Percentiles rank a stretch among this genome's conserved stretches.
Conservation (phyloP, 2,888 invertebrate genomes). For the Hydrotaea diabolus region DNA sequence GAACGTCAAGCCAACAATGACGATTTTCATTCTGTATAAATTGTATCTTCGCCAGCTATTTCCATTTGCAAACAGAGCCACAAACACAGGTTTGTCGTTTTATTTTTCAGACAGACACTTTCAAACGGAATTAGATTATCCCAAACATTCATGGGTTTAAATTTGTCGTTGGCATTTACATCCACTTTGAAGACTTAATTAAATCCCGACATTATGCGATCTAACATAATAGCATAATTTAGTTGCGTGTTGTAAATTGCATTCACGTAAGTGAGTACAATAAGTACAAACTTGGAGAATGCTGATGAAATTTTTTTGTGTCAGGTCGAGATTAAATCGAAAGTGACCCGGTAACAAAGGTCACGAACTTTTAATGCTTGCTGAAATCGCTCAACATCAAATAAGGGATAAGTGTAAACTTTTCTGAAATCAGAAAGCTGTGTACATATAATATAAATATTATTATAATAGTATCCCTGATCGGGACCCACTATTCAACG, state of each 20-base stretch:
- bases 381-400: too few relatives aligned
- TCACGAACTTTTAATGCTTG: too few relatives aligned
- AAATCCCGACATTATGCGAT: slow-evolving; percentile 42
- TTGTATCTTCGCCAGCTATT: background rate
- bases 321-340: too few relatives aligned
- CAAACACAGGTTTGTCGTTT: background rate
- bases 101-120: background rate
- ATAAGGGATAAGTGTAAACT: too few relatives aligned
- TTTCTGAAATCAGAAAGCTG: too few relatives aligned
- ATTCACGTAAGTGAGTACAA: background rate
- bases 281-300: too few relatives aligned
- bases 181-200: slow-evolving; percentile 55
- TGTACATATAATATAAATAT: too few relatives aligned
- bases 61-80: background rate
- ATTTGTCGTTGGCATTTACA: slow-evolving; percentile 51
- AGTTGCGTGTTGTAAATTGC: background rate
- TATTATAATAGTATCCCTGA: too few relatives aligned
- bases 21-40: slow-evolving; percentile 1
- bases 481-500: too few relatives aligned
- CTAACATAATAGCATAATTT: slow-evolving; percentile 25
- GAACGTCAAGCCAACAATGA: background rate
- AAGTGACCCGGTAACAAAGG: too few relatives aligned
- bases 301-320: too few relatives aligned
- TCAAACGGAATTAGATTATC: slow-evolving; percentile 12
- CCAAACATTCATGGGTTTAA: background rate